Conservation (phyloP, 2,113 vertebrate genomes). For the Falcunculus frontatus region DNA sequence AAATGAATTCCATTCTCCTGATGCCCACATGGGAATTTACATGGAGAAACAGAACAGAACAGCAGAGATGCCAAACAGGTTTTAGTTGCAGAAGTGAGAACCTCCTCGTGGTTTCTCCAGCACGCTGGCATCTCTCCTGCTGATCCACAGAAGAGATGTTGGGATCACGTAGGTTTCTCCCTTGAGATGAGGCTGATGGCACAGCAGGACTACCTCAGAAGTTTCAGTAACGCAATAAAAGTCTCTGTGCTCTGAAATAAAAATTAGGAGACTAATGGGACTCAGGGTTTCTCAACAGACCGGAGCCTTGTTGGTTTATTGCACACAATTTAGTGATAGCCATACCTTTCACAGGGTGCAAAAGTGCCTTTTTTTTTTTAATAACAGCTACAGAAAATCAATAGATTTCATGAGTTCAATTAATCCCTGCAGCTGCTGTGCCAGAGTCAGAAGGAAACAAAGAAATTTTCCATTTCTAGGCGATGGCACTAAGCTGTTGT, state of each 20-base stretch:
- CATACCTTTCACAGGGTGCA: conserved; percentile 20
- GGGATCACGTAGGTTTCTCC: neutral
- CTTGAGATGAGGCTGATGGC: neutral
- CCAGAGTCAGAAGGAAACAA: conserved; percentile 13
- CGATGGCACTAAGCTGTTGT: neutral
- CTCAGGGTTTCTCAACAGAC: conserved; percentile 52
- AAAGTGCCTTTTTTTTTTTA: conserved; percentile 18
- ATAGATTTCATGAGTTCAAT: conserved; percentile 55
- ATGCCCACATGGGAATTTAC: neutral
- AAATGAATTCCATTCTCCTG: neutral
- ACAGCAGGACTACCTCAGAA: neutral
- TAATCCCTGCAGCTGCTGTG: conserved; percentile 37
- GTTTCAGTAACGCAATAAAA: conserved; percentile 46
- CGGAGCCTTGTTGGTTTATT: conserved; percentile 47
- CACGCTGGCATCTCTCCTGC: neutral
- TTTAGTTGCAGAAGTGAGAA: neutral
- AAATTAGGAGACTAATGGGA: conserved; percentile 50
- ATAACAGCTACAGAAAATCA: conserved; percentile 56
- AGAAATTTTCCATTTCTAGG: conserved; percentile 6
- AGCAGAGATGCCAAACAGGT: neutral
- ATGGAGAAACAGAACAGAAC: neutral
- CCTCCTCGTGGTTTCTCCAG: neutral
- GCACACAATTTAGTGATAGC: conserved; percentile 45
- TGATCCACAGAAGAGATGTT: neutral
- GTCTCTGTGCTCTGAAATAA: conserved; percentile 54